Evolutionary conservation across 2,888 invertebrate species (phyloP).

Genomic region (Kuschelorhynchus macadamiae): DNA sequence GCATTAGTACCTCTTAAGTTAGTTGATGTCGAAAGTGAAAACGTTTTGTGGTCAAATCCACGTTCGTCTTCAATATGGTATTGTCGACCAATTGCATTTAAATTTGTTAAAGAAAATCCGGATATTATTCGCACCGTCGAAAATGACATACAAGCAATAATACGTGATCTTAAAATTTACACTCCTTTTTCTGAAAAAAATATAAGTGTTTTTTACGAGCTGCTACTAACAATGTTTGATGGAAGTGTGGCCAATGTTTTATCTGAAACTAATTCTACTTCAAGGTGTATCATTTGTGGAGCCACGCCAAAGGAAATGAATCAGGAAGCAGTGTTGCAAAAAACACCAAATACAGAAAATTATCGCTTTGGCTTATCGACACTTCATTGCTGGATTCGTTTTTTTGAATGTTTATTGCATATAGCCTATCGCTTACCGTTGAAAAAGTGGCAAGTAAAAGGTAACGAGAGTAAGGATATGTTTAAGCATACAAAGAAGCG

Average conservation of each 20-base stretch:
- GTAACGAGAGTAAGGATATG: conserved; percentile 51
- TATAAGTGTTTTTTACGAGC: conserved; percentile 2
- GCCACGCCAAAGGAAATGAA: conserved; percentile 1
- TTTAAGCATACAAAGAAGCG: conserved; percentile 49
- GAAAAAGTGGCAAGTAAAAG: conserved; percentile 58
- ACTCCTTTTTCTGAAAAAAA: not conserved
- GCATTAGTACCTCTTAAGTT: conserved; percentile 17
- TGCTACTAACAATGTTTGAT: conserved; percentile 8
- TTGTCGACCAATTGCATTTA: conserved; percentile 15
- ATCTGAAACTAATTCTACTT: conserved; percentile 11
- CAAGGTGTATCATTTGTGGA: conserved; percentile 15
- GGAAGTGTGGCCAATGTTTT: conserved; percentile 21
- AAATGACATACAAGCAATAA: not conserved
- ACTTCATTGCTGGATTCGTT: no score
- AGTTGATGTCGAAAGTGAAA: conserved; percentile 13
- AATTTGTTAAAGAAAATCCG: conserved; percentile 18
- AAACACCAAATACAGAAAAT: not conserved
- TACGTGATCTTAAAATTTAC: conserved; percentile 4
- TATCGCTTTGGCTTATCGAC: conserved; percentile 5
- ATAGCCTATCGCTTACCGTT: conserved; percentile 47
- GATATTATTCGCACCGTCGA: not conserved
- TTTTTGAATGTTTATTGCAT: conserved; percentile 2
- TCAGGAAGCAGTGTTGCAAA: not conserved
- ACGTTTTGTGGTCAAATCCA: conserved; percentile 14
- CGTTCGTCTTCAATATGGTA: conserved; percentile 5